Conservation (phyloP, 2,888 invertebrate genomes). For the Philaethria dido region DNA sequence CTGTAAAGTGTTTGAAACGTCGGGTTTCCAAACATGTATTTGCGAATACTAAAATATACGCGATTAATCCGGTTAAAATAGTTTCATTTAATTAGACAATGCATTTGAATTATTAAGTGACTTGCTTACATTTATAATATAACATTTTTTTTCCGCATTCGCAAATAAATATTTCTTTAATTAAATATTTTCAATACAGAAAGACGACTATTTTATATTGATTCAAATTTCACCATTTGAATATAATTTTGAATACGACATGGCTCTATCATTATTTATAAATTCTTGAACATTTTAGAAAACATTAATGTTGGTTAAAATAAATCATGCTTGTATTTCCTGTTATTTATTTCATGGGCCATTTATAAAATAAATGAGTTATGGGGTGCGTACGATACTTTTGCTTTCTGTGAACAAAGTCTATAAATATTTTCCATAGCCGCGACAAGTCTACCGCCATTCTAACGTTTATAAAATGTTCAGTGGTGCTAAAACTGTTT, state of each 20-base stretch:
- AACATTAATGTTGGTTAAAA: conserved; percentile 18
- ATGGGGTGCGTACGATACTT: conserved; percentile 18
- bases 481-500: not conserved
- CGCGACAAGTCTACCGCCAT: conserved; percentile 1
- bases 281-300: not conserved
- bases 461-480: conserved; percentile 17
- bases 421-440: conserved; percentile 20
- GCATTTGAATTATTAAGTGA: no score
- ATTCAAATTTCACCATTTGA: no score
- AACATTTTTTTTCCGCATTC: no score
- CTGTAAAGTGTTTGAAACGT: no score
- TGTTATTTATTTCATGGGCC: conserved; percentile 25
- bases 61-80: no score
- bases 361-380: conserved; percentile 31
- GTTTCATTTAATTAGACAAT: no score
- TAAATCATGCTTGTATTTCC: conserved; percentile 28
- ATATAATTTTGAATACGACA: not conserved
- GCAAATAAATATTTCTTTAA: no score
- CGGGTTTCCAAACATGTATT: no score
- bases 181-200: no score
- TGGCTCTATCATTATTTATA: not conserved
- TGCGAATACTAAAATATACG: no score
- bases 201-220: no score
- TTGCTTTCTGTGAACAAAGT: conserved; percentile 13
- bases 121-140: no score